These are phyloP conservation scores for Fragum whitleyi DNA, from an alignment of 2,888 invertebrate species.

Conservation along the genomic window DNA sequence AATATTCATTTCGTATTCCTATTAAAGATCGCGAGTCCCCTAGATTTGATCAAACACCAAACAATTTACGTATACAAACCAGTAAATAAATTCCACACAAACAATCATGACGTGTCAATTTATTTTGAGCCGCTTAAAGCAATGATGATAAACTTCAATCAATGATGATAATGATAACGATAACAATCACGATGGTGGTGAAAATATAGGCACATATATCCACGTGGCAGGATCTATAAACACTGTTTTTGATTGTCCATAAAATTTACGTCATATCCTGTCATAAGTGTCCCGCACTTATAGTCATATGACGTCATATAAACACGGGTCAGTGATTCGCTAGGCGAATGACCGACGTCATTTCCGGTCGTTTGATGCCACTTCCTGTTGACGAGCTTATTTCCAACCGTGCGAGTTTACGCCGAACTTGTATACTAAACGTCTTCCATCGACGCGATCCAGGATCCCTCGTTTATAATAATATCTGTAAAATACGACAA, in stretches of 20 bases:
- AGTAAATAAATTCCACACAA: too few species aligned
- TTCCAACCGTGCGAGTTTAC: constrained; percentile 73
- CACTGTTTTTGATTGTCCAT: not conserved
- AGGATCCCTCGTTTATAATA: constrained; percentile 82
- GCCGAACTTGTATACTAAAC: constrained; percentile 80
- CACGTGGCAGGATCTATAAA: not conserved
- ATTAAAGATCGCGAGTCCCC: too few species aligned
- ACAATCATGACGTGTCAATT: not conserved
- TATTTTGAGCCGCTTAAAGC: constrained; percentile 1
- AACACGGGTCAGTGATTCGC: not conserved
- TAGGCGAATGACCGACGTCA: not conserved
- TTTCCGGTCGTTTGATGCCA: not conserved
- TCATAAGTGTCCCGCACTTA: not conserved
- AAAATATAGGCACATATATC: constrained; percentile 6
- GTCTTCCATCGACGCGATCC: constrained; percentile 79
- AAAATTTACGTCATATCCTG: not conserved
- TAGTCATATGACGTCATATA: not conserved
- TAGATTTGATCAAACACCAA: too few species aligned
- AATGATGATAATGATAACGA: not conserved
- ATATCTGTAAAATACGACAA: constrained; percentile 72
- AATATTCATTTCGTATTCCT: too few species aligned
- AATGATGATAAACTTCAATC: not conserved
- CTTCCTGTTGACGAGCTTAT: constrained; percentile 31
- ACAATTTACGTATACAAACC: too few species aligned
- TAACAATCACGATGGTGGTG: not conserved